Percentiles rank a stretch among this genome's conserved stretches.
phyloP scores from a whole-genome alignment of 2,113 vertebrate species.

The Zingel zingel region DNA sequence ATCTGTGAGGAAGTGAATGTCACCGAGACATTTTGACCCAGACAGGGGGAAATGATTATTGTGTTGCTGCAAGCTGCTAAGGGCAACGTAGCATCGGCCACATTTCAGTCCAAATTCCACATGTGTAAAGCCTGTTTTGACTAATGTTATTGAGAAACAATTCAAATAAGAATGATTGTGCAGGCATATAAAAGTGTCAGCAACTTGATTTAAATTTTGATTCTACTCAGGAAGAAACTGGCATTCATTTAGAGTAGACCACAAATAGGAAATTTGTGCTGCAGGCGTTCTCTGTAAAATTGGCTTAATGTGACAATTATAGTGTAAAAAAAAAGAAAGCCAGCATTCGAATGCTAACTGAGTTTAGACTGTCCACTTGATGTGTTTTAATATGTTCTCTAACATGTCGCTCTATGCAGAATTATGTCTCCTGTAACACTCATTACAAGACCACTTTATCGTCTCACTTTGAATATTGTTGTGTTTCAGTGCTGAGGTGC shows the following conservation, averaged over 20 bases:
- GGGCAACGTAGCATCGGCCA: slow-evolving; percentile 18
- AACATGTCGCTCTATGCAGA: slow-evolving; percentile 1
- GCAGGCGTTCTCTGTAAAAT: slow-evolving; percentile 12
- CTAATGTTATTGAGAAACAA: neutral
- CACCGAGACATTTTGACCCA: slow-evolving; percentile 78
- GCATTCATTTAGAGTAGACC: neutral
- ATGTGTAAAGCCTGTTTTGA: neutral
- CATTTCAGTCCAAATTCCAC: slow-evolving; percentile 9
- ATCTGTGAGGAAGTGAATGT: slow-evolving; percentile 82
- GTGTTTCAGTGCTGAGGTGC: slow-evolving; percentile 55
- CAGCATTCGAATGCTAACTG: neutral
- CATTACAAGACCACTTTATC: slow-evolving; percentile 57
- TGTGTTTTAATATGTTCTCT: slow-evolving; percentile 22
- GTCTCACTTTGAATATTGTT: slow-evolving; percentile 58
- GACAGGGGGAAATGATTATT: slow-evolving; percentile 80
- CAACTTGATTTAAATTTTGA: neutral
- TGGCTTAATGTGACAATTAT: slow-evolving; percentile 13
- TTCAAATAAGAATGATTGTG: neutral
- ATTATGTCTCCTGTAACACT: slow-evolving; percentile 60
- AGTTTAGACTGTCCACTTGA: neutral
- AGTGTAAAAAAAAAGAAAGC: neutral
- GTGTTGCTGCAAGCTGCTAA: slow-evolving; percentile 61
- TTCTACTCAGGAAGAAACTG: neutral
- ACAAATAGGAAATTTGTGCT: neutral
- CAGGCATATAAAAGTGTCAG: neutral